Evolutionary conservation across 2,113 vertebrate species (phyloP).

Genomic region (Toxostoma redivivum): DNA sequence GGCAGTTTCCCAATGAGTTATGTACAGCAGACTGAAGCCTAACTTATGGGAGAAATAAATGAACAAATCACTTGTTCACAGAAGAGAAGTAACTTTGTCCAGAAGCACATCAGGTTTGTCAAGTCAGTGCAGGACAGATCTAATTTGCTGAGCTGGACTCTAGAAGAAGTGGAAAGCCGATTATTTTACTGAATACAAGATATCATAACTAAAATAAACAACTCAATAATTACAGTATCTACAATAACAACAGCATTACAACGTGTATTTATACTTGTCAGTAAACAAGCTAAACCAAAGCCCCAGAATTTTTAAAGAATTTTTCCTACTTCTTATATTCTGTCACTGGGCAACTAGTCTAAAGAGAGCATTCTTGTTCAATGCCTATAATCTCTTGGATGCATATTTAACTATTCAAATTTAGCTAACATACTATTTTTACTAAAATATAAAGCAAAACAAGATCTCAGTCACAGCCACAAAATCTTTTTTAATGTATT

Average conservation of each 20-base stretch:
- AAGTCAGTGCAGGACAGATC: neutral
- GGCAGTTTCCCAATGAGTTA: neutral
- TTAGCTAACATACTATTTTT: slow-evolving; percentile 68
- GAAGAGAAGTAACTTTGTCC: neutral
- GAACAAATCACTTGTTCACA: neutral
- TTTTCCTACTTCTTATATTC: neutral
- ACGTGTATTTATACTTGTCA: slow-evolving; percentile 33
- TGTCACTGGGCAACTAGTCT: slow-evolving; percentile 24
- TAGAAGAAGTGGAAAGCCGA: slow-evolving; percentile 5
- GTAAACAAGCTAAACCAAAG: slow-evolving; percentile 29
- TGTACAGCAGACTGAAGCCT: neutral
- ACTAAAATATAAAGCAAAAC: slow-evolving; percentile 81
- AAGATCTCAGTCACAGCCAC: slow-evolving; percentile 90
- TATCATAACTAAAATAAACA: slow-evolving; percentile 56
- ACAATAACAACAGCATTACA: slow-evolving; percentile 36
- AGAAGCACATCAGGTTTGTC: neutral
- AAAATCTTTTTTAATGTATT: slow-evolving; percentile 99
- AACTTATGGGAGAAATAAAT: neutral
- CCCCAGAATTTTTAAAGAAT: neutral
- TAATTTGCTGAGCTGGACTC: neutral
- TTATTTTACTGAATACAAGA: slow-evolving; percentile 50
- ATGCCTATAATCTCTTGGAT: slow-evolving; percentile 28
- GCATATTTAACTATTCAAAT: slow-evolving; percentile 61
- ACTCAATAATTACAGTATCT: slow-evolving; percentile 44
- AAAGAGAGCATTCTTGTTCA: slow-evolving; percentile 31